A percentile compares a stretch with the other conserved stretches of the same genome.
These are phyloP conservation scores for Caenorhabditis zanzibari DNA, from an alignment of 2,888 invertebrate genomes.

Conservation along the genomic window DNA sequence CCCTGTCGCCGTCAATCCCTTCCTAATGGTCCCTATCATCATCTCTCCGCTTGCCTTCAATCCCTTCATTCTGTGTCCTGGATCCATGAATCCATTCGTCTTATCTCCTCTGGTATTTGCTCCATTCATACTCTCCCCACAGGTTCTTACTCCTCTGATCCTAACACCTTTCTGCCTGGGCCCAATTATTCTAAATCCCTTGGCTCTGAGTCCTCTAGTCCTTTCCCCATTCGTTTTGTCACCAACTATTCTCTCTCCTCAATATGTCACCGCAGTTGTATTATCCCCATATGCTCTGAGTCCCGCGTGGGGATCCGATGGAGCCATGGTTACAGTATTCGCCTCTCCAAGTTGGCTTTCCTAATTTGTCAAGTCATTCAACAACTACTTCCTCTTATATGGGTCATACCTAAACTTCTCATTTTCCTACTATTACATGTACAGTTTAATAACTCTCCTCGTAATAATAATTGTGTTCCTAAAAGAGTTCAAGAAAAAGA, in stretches of 20 bases:
- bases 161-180: slow-evolving; percentile 71
- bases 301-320: slow-evolving; percentile 64
- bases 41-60: slow-evolving; percentile 71
- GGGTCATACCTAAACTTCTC: slow-evolving; percentile 40
- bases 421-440: slow-evolving; percentile 37
- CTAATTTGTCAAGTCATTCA: slow-evolving; percentile 6
- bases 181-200: slow-evolving; percentile 69
- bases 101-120: slow-evolving; percentile 70
- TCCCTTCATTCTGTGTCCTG: slow-evolving; percentile 74
- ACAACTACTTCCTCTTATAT: slow-evolving; percentile 5
- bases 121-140: slow-evolving; percentile 76
- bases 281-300: slow-evolving; percentile 71
- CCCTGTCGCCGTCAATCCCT: slow-evolving; percentile 65
- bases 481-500: no score
- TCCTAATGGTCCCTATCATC: slow-evolving; percentile 74
- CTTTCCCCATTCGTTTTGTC: slow-evolving; percentile 75
- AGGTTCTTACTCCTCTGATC: slow-evolving; percentile 75
- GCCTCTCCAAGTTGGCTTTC: slow-evolving; percentile 70
- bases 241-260: slow-evolving; percentile 76
- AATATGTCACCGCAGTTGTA: slow-evolving; percentile 64
- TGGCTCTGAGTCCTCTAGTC: slow-evolving; percentile 70
- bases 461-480: slow-evolving; percentile 1
- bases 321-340: slow-evolving; percentile 65
- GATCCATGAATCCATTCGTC: slow-evolving; percentile 68
- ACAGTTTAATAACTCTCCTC: slow-evolving; percentile 21